phyloP scores from a whole-genome alignment of 1,140 invertebrate species.

The Drosophila auraria region DNA sequence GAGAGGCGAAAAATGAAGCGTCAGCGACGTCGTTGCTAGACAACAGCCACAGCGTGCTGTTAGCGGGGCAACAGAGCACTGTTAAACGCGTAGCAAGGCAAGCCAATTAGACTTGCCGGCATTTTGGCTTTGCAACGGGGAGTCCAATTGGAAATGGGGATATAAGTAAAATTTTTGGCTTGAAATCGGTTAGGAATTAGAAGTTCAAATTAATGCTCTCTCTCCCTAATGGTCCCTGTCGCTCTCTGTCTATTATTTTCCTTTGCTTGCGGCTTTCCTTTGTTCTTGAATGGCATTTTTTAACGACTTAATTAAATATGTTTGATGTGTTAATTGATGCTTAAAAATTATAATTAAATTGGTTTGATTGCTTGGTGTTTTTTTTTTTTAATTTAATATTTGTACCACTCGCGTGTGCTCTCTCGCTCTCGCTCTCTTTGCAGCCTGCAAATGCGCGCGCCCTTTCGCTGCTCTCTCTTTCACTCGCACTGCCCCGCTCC shows the following conservation, averaged over 20 bases:
- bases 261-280: background rate
- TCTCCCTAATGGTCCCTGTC: background rate
- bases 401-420: background rate
- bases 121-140: conserved; percentile 44
- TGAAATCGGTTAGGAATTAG: background rate
- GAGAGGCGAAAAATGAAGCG: conserved; percentile 14
- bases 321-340: conserved; percentile 28
- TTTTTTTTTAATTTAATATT: background rate
- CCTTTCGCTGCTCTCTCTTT: conserved; percentile 31
- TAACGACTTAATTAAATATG: conserved; percentile 10
- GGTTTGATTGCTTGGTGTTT: background rate
- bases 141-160: conserved; percentile 19
- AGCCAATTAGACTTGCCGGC: conserved; percentile 46
- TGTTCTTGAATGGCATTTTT: background rate
- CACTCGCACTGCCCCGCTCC: conserved; percentile 24
- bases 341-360: conserved; percentile 46
- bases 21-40: conserved; percentile 29
- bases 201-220: background rate
- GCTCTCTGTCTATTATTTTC: background rate
- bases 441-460: conserved; percentile 50
- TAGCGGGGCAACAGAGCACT: conserved; percentile 17
- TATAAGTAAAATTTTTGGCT: background rate
- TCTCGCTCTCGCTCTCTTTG: conserved; percentile 12
- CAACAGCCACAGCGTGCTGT: conserved; percentile 39
- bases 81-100: conserved; percentile 33